Evolutionary conservation across 53 echinoderm and acorn worm species (phyloP), one percentile per base, ranked within the genome.

Genomic region (Echinometra lucunter): DNA sequence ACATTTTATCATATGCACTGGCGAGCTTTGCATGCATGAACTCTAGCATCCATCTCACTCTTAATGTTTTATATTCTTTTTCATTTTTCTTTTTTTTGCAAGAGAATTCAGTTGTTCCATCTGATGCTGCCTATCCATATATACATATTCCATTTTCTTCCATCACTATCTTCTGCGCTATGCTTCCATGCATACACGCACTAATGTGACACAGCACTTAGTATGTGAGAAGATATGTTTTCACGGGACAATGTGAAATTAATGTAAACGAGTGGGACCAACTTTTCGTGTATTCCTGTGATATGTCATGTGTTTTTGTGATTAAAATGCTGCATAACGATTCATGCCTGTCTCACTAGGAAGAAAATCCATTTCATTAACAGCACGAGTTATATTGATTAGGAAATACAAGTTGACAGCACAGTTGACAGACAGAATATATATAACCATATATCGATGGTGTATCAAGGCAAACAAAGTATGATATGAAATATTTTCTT

Each of bases 1-100:
- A 25, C 44, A 42, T 81, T 47, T 1, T 8, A 49, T 85, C 49
- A 49, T 85, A 2, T 49, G 85, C 85, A 85, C 85, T 85, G 6
- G 53, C 85, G 37, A 85, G 85, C 85, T 85, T 85, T 85, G 85
- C 85, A 49, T 85, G 49, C 85, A 49, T 53, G 85, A 27, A 85
- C 85, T 85, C 85, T 85, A 53, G 85, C 85, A 85, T 85, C 85
- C 85, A 85, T 85, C 85, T 85, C 85, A 85, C 28, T 85, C 85
- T 85, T 0, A 49, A 47, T 45, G 27, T 85, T 7, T 53, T 53
- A 53, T 53, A 2, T 53, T 53, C 13, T 9, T 53, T 53, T 13
- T 53, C 53, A n/a, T n/a, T n/a, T n/a, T n/a, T n/a, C 9, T 3
- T 82, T 25, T 85, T 85, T 28, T 30, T 49, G 9, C 47, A 53